phyloP scores from a whole-genome alignment of 2,797 vertebrate genomes.

The Selene dorsalis region DNA sequence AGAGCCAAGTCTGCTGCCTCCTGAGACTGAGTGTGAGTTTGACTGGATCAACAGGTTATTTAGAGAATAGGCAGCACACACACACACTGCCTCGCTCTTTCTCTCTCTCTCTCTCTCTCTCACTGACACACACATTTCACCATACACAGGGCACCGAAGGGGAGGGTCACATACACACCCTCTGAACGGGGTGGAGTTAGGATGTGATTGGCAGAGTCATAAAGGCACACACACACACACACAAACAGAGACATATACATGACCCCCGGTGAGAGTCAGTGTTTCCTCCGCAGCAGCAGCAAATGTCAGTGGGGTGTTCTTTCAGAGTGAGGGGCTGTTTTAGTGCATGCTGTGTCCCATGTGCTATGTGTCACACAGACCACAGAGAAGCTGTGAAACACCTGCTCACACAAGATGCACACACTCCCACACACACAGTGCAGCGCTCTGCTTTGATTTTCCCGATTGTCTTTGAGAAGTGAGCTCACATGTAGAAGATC shows the following conservation, averaged over 20 bases:
- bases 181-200: conserved; percentile 73
- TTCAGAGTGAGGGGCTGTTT: conserved; percentile 49
- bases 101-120: too few species aligned
- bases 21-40: conserved; percentile 45
- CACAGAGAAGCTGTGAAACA: not conserved
- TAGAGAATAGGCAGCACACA: conserved; percentile 71
- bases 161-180: conserved; percentile 36
- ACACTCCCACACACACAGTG: conserved; percentile 13
- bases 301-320: conserved; percentile 73
- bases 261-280: conserved; percentile 8
- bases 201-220: conserved; percentile 51
- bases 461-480: too few species aligned
- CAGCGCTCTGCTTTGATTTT: not conserved
- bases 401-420: conserved; percentile 12
- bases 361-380: conserved; percentile 22
- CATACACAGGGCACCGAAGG: conserved; percentile 22
- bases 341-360: not conserved
- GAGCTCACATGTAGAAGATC: not conserved
- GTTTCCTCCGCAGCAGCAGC: conserved; percentile 26
- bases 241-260: conserved; percentile 16
- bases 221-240: conserved; percentile 27
- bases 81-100: conserved; percentile 31
- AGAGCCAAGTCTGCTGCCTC: conserved; percentile 40
- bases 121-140: conserved; percentile 31
- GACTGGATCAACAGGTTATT: conserved; percentile 83